Evolutionary conservation across 2,888 invertebrate species (phyloP), one percentile per base, ranked within the genome.

Genomic region (Lucinisca nassula): DNA sequence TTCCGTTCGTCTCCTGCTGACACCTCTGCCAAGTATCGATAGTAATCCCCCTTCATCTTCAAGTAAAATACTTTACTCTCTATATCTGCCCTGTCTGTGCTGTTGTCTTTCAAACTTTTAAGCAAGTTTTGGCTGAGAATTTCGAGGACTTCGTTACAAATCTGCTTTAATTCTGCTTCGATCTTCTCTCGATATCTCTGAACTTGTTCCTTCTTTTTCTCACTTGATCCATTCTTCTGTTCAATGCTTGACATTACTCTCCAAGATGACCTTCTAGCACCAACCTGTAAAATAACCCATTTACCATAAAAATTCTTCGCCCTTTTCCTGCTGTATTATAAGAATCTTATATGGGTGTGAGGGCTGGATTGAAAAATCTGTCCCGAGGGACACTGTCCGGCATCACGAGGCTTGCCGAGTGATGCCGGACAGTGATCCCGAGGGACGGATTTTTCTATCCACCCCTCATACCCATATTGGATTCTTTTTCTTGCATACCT

Each of bases 1-100:
- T 79, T 37, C 17, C 77, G 51, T 0, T 30, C 55, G 4, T 85
- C 70, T 6, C 35, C 78, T 0, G 32, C 32, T 0, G 45, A 35
- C 12, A 99, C 99, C 98, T 99, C 99, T 96, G 99, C 99, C 96
- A 99, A 98, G 98, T 99, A 99, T 98, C 99, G 98, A 97, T 99
- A 99, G 97, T 99, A 99, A 97, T 99, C 99, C 96, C 99, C 99
- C 97, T 99, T 99, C 99, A 99, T 99, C 98, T 99, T 99, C 97
- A 99, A 98, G 98, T 99, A 99, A 97, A 99, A 99, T 97, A 99
- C 99, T 76, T 76, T 78, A 76, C 92, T 92, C 37, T 92, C 92
- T 0, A 58, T 49, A n/a, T 82, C 55, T 10, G 37, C 27, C 61
- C 67, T 99, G 98, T 99, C 99, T 97, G 99, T 98, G 97, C 99